These are phyloP conservation scores for Hoplias malabaricus DNA, from an alignment of 2,113 vertebrate species.

Conservation along the genomic window DNA sequence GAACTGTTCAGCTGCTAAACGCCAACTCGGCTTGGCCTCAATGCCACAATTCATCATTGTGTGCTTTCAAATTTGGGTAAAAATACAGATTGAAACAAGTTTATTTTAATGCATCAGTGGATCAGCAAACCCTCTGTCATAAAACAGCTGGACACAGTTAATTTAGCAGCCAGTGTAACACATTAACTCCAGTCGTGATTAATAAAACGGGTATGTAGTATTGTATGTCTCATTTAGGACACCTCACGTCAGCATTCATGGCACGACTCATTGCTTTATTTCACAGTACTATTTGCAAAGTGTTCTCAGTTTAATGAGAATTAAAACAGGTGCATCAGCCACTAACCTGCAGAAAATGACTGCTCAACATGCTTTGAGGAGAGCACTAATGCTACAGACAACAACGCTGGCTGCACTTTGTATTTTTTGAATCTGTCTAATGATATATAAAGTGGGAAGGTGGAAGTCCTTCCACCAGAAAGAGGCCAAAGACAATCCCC, in stretches of 20 bases:
- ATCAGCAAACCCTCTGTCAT: neutral
- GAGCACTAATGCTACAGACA: too few species aligned
- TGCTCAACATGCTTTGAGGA: too few species aligned
- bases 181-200: neutral
- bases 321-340: neutral
- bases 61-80: neutral
- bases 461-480: too few species aligned
- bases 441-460: too few species aligned
- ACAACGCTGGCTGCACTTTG: too few species aligned
- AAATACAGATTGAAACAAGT: conserved; percentile 10
- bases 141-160: neutral
- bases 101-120: conserved; percentile 15
- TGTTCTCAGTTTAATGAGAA: neutral
- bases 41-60: conserved; percentile 1
- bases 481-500: too few species aligned
- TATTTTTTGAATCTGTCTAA: too few species aligned
- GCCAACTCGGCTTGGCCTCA: neutral
- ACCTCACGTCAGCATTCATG: neutral
- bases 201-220: neutral
- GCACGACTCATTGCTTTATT: neutral
- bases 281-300: neutral
- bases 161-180: neutral
- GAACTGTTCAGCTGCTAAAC: neutral
- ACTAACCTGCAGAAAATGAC: too few species aligned
- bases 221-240: neutral